Evolutionary conservation across 2,888 invertebrate species (phyloP).

Genomic region (Sicus ferrugineus): DNA sequence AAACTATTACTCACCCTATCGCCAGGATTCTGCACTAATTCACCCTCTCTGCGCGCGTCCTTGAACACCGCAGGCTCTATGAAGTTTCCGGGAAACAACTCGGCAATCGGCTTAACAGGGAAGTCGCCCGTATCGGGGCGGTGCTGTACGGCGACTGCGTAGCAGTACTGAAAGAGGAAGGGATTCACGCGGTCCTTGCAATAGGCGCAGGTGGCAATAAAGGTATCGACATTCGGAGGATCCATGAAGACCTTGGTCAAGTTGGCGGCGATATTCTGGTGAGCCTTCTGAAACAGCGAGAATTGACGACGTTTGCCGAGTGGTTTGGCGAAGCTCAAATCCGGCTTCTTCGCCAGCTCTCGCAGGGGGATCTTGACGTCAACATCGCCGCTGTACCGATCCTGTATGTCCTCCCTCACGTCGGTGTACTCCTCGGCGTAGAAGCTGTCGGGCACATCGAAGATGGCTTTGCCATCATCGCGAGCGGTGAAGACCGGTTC

Average conservation of each 20-base stretch:
- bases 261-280: conserved; percentile 75
- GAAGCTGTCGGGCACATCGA: conserved; percentile 59
- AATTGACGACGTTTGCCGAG: conserved; percentile 65
- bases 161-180: conserved; percentile 80
- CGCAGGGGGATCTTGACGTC: conserved; percentile 56
- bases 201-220: conserved; percentile 75
- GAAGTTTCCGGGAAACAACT: conserved; percentile 84
- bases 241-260: conserved; percentile 76
- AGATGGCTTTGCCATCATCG: conserved; percentile 56
- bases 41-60: conserved; percentile 74
- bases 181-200: conserved; percentile 77
- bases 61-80: conserved; percentile 77
- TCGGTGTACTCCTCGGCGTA: conserved; percentile 55
- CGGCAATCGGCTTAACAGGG: conserved; percentile 79
- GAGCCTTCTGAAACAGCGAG: conserved; percentile 77
- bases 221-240: conserved; percentile 69
- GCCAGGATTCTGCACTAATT: conserved; percentile 66
- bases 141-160: conserved; percentile 79
- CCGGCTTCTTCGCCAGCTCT: conserved; percentile 52
- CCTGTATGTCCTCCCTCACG: conserved; percentile 52
- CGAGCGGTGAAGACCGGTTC: conserved; percentile 61
- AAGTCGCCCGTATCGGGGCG: conserved; percentile 63
- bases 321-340: conserved; percentile 53
- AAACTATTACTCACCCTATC: conserved; percentile 62
- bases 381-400: conserved; percentile 56